These are phyloP conservation scores for Bruchidius siliquastri DNA, from an alignment of 2,888 invertebrate species.

Conservation along the genomic window DNA sequence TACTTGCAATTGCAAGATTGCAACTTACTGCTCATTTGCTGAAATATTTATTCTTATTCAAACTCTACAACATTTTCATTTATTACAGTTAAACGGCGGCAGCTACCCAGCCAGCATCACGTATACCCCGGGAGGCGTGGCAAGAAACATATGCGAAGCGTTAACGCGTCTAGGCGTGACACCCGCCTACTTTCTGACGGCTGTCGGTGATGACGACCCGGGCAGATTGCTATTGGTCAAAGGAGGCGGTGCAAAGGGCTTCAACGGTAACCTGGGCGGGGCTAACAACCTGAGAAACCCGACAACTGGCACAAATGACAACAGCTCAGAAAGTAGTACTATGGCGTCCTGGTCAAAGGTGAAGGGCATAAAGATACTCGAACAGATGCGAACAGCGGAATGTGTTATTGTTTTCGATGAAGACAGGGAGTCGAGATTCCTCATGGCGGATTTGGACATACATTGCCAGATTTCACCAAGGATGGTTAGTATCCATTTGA, in stretches of 20 bases:
- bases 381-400: constrained; percentile 58
- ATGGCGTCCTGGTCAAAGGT: constrained; percentile 28
- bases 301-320: neutral
- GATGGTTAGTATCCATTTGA: constrained; percentile 52
- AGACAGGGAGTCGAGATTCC: constrained; percentile 71
- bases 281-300: neutral
- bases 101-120: constrained; percentile 65
- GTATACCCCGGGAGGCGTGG: constrained; percentile 83
- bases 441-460: constrained; percentile 81
- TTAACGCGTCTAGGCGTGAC: constrained; percentile 64
- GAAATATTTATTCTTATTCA: constrained; percentile 2
- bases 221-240: constrained; percentile 34
- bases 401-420: constrained; percentile 72
- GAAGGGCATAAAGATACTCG: constrained; percentile 34
- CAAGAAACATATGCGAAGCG: constrained; percentile 85
- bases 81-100: constrained; percentile 71
- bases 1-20: too few relatives aligned
- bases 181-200: constrained; percentile 64
- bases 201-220: constrained; percentile 66
- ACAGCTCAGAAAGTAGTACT: neutral
- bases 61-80: too few relatives aligned
- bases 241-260: neutral
- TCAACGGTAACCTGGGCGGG: neutral
- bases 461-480: constrained; percentile 65
- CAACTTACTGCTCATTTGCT: too few relatives aligned